Percentiles rank a stretch among this genome's conserved stretches.
Evolutionary conservation across 2,888 invertebrate species (phyloP).

Genomic region (Sarcophaga caerulescens): DNA sequence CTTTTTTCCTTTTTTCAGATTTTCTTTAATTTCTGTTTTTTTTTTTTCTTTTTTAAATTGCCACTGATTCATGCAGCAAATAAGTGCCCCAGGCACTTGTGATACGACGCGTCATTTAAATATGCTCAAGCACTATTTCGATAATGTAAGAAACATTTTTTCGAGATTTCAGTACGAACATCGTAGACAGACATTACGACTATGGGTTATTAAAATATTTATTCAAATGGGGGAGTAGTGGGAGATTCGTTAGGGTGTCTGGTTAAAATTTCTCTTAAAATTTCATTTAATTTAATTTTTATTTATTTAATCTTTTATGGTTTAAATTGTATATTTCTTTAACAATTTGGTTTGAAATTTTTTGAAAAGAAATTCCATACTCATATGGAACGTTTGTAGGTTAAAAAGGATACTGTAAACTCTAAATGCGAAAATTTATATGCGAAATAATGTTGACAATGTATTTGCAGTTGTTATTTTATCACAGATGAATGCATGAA

Average conservation of each 20-base stretch:
- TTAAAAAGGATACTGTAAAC: slow-evolving; percentile 16
- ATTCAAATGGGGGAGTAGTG: background rate
- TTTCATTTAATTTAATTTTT: too few relatives aligned
- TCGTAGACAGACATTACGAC: slow-evolving; percentile 4
- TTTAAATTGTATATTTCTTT: too few relatives aligned
- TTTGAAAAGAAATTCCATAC: too few relatives aligned
- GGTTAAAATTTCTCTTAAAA: too few relatives aligned
- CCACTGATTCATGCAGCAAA: slow-evolving; percentile 45
- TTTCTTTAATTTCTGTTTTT: background rate
- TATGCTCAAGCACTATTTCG: slow-evolving; percentile 31
- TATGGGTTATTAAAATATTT: slow-evolving; percentile 30
- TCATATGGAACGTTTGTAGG: background rate
- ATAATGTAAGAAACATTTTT: slow-evolving; percentile 34
- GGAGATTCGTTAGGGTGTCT: background rate
- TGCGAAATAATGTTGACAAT: slow-evolving; percentile 52
- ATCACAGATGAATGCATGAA: slow-evolving; percentile 47
- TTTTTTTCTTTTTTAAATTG: slow-evolving; percentile 24
- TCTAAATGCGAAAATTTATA: slow-evolving; percentile 38
- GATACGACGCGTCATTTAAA: background rate
- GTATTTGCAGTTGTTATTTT: slow-evolving; percentile 48
- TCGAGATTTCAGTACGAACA: slow-evolving; percentile 10
- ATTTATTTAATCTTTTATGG: too few relatives aligned
- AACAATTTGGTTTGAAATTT: too few relatives aligned
- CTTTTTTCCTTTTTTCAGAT: too few relatives aligned
- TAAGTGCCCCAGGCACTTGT: slow-evolving; percentile 26